phyloP scores from a whole-genome alignment of 2,888 invertebrate genomes.

The Rosalia funebris region DNA sequence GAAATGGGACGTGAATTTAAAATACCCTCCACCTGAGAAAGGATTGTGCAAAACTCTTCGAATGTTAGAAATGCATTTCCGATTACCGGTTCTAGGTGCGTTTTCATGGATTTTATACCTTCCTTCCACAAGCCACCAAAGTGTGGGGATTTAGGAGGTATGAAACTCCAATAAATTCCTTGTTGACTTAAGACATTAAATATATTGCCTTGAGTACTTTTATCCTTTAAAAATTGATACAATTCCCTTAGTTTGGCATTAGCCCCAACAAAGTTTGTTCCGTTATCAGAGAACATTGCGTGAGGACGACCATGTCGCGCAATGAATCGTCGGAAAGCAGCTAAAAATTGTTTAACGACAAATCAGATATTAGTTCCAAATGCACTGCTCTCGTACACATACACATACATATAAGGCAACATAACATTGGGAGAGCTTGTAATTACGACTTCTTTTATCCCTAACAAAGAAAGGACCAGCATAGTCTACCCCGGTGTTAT shows the following conservation, averaged over 20 bases:
- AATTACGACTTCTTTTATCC: not conserved
- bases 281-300: not conserved
- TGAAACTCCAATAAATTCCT: too few relatives aligned
- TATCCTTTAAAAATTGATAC: not conserved
- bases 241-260: not conserved
- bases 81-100: too few relatives aligned
- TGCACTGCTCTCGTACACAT: not conserved
- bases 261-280: not conserved
- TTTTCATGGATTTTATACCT: too few relatives aligned
- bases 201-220: not conserved
- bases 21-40: too few relatives aligned
- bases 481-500: not conserved
- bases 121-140: too few relatives aligned
- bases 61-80: too few relatives aligned
- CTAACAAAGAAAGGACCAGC: not conserved
- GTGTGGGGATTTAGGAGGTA: too few relatives aligned
- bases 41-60: too few relatives aligned
- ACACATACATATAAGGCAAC: not conserved
- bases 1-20: conserved; percentile 3
- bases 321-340: not conserved
- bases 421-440: not conserved
- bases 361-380: not conserved
- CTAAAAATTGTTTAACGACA: not conserved
- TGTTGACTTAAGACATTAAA: too few relatives aligned
- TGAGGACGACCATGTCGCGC: not conserved